Conservation (phyloP, 2,888 invertebrate genomes). For the Alloplasta piceator region DNA sequence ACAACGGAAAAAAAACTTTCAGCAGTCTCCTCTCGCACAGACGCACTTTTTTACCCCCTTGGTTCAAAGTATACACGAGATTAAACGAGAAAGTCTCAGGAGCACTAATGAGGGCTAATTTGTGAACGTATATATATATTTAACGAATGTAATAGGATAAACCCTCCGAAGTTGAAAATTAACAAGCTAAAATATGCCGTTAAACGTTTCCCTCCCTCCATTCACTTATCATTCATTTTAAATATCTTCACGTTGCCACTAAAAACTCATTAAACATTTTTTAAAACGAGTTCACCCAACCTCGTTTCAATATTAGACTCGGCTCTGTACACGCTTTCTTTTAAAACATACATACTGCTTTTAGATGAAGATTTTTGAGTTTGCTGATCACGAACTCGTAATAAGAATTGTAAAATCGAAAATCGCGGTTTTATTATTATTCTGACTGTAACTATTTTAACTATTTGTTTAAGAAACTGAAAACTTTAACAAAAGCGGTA, state of each 20-base stretch:
- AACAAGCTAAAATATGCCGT: constrained; percentile 46
- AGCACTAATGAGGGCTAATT: constrained; percentile 72
- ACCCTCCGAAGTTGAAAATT: constrained; percentile 36
- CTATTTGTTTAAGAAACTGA: too few species aligned
- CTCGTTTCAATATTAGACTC: neutral
- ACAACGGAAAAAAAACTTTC: constrained; percentile 29
- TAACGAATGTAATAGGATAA: constrained; percentile 23
- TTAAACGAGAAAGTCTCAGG: neutral
- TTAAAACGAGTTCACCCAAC: neutral
- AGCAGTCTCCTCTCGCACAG: neutral
- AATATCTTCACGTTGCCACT: neutral
- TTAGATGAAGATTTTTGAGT: too few species aligned
- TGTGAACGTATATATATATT: constrained; percentile 66
- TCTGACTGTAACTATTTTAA: too few species aligned
- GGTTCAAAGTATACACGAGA: constrained; percentile 40
- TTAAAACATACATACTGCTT: neutral
- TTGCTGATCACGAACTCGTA: too few species aligned
- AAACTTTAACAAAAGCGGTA: too few species aligned
- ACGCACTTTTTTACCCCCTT: constrained; percentile 59
- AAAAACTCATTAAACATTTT: neutral
- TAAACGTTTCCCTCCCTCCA: neutral
- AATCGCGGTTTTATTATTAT: too few species aligned
- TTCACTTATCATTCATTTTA: neutral
- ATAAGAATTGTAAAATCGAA: too few species aligned
- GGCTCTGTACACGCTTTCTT: neutral